phyloP scores from a whole-genome alignment of 2,888 invertebrate species.

The Venusia cambrica region DNA sequence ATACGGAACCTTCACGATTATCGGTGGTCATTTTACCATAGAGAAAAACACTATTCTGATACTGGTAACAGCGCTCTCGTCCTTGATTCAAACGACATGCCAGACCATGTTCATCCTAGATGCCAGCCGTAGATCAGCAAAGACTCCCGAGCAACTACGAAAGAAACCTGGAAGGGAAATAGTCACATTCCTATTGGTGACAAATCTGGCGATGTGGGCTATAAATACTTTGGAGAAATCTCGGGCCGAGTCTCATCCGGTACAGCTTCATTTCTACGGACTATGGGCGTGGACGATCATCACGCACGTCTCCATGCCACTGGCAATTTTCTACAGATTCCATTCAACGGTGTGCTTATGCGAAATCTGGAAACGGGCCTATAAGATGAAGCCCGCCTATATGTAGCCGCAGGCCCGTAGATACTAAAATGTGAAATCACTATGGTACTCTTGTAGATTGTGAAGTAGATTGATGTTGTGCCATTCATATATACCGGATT shows the following conservation, averaged over 20 bases:
- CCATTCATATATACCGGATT: conserved; percentile 44
- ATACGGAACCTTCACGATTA: conserved; percentile 95
- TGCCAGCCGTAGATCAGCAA: conserved; percentile 91
- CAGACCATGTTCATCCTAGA: conserved; percentile 96
- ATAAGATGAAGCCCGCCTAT: conserved; percentile 93
- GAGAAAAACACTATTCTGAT: conserved; percentile 90
- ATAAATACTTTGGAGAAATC: conserved; percentile 96
- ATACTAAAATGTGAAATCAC: conserved; percentile 51
- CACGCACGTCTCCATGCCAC: conserved; percentile 95
- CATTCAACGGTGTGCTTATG: conserved; percentile 97
- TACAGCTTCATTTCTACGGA: conserved; percentile 95
- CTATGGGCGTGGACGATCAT: conserved; percentile 98
- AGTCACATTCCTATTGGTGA: conserved; percentile 94
- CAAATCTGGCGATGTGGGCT: conserved; percentile 96
- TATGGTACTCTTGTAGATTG: conserved; percentile 52
- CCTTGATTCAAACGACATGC: conserved; percentile 92
- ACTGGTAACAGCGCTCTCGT: conserved; percentile 90
- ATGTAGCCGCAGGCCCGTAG: conserved; percentile 83
- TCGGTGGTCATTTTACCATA: conserved; percentile 94
- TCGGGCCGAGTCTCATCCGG: conserved; percentile 93
- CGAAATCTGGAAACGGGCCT: conserved; percentile 97
- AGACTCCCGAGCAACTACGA: conserved; percentile 89
- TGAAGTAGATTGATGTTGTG: conserved; percentile 60
- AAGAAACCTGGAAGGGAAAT: conserved; percentile 96
- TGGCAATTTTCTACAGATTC: conserved; percentile 96